A percentile compares a stretch with the other conserved stretches of the same genome.
These are phyloP conservation scores for Gymnopithys bicolor DNA, from an alignment of 2,797 vertebrate species.

Conservation along the genomic window DNA sequence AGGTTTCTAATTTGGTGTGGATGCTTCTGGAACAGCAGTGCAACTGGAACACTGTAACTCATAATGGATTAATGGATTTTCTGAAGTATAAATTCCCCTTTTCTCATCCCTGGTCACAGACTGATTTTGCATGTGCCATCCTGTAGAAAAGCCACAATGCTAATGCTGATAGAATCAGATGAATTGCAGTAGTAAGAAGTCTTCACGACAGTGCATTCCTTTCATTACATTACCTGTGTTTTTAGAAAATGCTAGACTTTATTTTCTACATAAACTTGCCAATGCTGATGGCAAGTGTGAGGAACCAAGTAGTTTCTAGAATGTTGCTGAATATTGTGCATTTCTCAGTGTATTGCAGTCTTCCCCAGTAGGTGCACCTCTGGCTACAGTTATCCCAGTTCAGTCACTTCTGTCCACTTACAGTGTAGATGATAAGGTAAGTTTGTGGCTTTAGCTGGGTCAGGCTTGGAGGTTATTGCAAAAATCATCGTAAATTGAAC, in stretches of 20 bases:
- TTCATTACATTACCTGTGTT: neutral
- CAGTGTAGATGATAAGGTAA: neutral
- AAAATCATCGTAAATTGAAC: neutral
- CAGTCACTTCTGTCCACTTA: conserved; percentile 45
- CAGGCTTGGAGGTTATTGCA: neutral
- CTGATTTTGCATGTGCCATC: neutral
- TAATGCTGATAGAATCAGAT: neutral
- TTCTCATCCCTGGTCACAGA: neutral
- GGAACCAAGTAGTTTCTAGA: neutral
- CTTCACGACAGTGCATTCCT: neutral
- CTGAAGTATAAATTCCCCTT: neutral
- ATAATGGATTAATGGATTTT: neutral
- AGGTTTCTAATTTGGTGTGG: neutral
- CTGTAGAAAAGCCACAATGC: neutral
- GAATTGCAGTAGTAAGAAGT: neutral
- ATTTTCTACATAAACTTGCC: neutral
- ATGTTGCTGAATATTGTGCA: neutral
- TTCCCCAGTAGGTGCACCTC: neutral
- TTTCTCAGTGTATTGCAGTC: neutral
- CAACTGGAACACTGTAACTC: neutral
- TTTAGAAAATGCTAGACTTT: neutral
- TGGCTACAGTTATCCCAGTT: conserved; percentile 42
- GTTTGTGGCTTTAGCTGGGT: neutral
- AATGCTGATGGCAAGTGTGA: neutral
- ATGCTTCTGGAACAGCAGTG: neutral